phyloP scores from a whole-genome alignment of 1,140 invertebrate species.

The Mizuhopecten yessoensis region DNA sequence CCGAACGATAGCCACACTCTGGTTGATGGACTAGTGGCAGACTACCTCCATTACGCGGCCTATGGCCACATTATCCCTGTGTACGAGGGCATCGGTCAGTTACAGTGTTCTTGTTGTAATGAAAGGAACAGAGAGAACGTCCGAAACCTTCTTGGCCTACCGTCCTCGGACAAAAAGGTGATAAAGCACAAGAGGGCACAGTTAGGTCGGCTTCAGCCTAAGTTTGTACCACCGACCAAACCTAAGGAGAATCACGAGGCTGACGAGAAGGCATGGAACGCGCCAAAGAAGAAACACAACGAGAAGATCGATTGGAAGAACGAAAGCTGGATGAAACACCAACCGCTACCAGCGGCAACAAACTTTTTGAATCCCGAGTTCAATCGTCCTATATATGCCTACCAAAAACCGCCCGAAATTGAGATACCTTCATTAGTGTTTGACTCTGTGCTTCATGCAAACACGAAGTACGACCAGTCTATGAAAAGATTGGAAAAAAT shows the following conservation, averaged over 20 bases:
- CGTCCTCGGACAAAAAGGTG: neutral
- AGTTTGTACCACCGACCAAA: neutral
- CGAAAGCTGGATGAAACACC: slow-evolving; percentile 70
- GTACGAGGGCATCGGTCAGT: slow-evolving; percentile 65
- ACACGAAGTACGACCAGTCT: slow-evolving; percentile 69
- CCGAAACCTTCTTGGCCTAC: slow-evolving; percentile 62
- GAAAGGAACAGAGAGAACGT: slow-evolving; percentile 75
- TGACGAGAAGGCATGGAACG: slow-evolving; percentile 43
- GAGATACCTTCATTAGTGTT: slow-evolving; percentile 54
- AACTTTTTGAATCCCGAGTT: slow-evolving; percentile 76
- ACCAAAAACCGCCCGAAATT: slow-evolving; percentile 58
- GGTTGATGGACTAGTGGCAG: slow-evolving; percentile 74
- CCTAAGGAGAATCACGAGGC: slow-evolving; percentile 45
- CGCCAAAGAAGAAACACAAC: slow-evolving; percentile 36
- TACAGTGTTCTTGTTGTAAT: slow-evolving; percentile 73
- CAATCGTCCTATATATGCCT: slow-evolving; percentile 69
- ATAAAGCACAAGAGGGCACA: slow-evolving; percentile 37
- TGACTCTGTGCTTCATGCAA: slow-evolving; percentile 66
- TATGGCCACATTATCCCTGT: slow-evolving; percentile 74
- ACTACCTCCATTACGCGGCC: slow-evolving; percentile 74
- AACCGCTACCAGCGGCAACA: slow-evolving; percentile 71
- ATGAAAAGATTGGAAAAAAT: slow-evolving; percentile 72
- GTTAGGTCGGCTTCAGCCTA: slow-evolving; percentile 38
- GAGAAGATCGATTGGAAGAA: slow-evolving; percentile 49
- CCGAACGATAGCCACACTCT: slow-evolving; percentile 64